Percentiles rank a stretch among this genome's conserved stretches.
Evolutionary conservation across 2,888 invertebrate genomes (phyloP).

Genomic region (Strigamia transsilvanica): DNA sequence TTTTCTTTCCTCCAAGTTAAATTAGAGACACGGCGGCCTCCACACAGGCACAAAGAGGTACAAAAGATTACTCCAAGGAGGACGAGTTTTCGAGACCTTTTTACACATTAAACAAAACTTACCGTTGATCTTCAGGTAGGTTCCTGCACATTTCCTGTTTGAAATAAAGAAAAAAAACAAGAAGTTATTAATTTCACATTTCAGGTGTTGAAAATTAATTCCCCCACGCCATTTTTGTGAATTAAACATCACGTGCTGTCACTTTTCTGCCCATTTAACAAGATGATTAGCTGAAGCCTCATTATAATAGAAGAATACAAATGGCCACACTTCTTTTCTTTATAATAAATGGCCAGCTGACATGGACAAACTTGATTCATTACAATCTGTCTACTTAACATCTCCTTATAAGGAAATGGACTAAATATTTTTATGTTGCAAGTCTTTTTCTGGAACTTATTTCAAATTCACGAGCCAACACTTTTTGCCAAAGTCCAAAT

Average conservation of each 20-base stretch:
- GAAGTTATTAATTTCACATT: neutral
- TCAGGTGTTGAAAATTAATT: conserved; percentile 47
- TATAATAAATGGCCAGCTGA: conserved; percentile 35
- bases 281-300: conserved; percentile 42
- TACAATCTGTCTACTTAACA: conserved; percentile 15
- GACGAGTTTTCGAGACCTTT: conserved; percentile 39
- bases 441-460: conserved; percentile 46
- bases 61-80: conserved; percentile 48
- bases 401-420: conserved; percentile 38
- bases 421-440: conserved; percentile 39
- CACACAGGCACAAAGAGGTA: conserved; percentile 21
- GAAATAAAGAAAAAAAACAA: conserved; percentile 16
- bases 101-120: conserved; percentile 20
- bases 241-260: conserved; percentile 36
- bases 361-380: conserved; percentile 33
- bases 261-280: conserved; percentile 40
- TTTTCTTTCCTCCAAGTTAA: conserved; percentile 32
- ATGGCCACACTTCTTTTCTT: conserved; percentile 37
- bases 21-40: conserved; percentile 49
- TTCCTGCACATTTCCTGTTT: neutral
- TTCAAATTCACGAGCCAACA: conserved; percentile 42
- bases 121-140: conserved; percentile 31
- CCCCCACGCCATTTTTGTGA: conserved; percentile 41
- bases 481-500: conserved; percentile 43
- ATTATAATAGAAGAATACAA: conserved; percentile 49